Percentiles rank a stretch among this genome's conserved stretches.
These are phyloP conservation scores for Eulemur macaco DNA, from an alignment of 2,113 vertebrate species.

Conservation along the genomic window DNA sequence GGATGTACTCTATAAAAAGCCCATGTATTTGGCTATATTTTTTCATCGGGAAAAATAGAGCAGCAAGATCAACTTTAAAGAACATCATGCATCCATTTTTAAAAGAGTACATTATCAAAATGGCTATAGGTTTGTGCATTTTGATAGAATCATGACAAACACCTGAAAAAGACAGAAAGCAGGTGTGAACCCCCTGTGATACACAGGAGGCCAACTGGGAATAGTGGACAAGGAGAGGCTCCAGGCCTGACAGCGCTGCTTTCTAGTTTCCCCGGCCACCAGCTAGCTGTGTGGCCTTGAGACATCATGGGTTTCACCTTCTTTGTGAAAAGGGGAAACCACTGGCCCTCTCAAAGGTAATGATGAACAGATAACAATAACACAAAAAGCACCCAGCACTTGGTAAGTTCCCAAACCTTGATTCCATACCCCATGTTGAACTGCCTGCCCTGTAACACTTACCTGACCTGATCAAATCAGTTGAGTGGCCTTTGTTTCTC, in stretches of 20 bases:
- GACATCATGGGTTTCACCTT: not conserved
- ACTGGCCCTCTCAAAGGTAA: not conserved
- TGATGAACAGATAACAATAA: not conserved
- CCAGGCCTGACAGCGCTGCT: not conserved
- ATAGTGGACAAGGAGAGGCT: not conserved
- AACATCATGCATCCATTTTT: not conserved
- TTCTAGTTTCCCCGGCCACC: not conserved
- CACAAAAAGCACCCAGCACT: not conserved
- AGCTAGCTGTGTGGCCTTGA: not conserved
- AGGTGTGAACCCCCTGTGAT: not conserved
- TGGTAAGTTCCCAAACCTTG: not conserved
- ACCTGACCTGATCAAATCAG: not conserved
- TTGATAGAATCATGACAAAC: not conserved
- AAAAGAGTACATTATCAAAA: not conserved
- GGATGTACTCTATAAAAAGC: not conserved
- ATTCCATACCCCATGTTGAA: not conserved
- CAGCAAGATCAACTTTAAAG: not conserved
- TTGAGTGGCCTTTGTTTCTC: not conserved
- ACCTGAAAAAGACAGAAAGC: not conserved
- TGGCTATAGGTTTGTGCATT: not conserved
- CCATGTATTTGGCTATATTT: not conserved
- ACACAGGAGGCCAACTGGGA: not conserved
- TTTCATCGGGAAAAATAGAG: not conserved
- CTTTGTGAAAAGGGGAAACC: not conserved
- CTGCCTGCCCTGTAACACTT: not conserved